phyloP scores from a whole-genome alignment of 30 jellyfish, hydroid and myxozoan species.

The Hydractinia symbiolongicarpus region DNA sequence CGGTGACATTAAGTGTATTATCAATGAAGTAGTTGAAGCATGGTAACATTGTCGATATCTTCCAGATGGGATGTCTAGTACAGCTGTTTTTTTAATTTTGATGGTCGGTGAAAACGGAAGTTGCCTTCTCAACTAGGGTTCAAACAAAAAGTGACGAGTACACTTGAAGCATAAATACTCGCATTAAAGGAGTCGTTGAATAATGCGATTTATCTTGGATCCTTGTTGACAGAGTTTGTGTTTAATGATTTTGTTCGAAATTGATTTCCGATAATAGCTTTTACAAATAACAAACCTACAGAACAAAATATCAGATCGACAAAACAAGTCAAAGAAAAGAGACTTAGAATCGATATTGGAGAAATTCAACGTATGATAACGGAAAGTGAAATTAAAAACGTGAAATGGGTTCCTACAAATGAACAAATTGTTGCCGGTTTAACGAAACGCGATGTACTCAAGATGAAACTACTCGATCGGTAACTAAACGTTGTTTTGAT shows the following conservation, averaged over 20 bases:
- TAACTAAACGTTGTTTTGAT: no score
- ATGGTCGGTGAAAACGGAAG: constrained; percentile 18
- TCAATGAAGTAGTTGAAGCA: constrained; percentile 4
- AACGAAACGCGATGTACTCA: constrained; percentile 15
- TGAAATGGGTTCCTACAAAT: constrained; percentile 17
- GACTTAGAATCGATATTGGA: constrained; percentile 16
- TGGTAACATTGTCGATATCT: no score
- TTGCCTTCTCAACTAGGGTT: constrained; percentile 17
- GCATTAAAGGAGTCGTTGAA: constrained; percentile 22
- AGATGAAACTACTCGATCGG: no score
- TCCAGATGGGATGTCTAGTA: constrained; percentile 15
- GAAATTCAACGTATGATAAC: constrained; percentile 11
- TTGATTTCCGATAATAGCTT: constrained; percentile 1
- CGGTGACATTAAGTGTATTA: background rate
- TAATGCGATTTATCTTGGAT: constrained; percentile 18
- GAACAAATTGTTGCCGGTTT: background rate
- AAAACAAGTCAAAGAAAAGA: constrained; percentile 19
- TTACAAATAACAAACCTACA: constrained; percentile 8
- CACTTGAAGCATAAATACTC: constrained; percentile 19
- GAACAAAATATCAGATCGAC: constrained; percentile 16
- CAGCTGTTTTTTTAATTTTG: constrained; percentile 9
- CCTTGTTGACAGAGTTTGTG: constrained; percentile 14
- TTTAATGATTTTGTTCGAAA: constrained; percentile 10
- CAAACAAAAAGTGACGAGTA: constrained; percentile 21
- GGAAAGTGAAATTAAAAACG: background rate